Conservation (phyloP, 2,797 vertebrate species). For the Brotogeris chrysoptera region DNA sequence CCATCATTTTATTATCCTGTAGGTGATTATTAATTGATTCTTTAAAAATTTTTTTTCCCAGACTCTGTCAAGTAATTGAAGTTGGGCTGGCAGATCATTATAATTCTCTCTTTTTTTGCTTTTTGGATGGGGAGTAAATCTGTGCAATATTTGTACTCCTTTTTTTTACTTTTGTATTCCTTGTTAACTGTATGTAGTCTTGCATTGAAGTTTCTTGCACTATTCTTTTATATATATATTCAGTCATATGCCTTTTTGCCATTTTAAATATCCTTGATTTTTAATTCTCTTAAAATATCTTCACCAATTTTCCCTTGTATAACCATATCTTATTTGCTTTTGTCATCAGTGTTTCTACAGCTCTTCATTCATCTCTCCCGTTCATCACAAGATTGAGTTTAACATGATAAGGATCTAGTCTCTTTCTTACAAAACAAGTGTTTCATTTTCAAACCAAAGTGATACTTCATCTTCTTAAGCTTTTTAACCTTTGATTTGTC, state of each 20-base stretch:
- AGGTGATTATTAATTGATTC: slow-evolving; percentile 6
- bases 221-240: neutral
- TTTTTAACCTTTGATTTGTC: neutral
- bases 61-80: neutral
- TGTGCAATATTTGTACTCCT: neutral
- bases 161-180: neutral
- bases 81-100: neutral
- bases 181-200: neutral
- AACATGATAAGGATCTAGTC: neutral
- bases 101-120: neutral
- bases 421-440: neutral
- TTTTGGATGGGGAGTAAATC: neutral
- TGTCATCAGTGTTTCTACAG: neutral
- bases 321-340: neutral
- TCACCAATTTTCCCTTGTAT: neutral
- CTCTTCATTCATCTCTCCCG: neutral
- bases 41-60: neutral
- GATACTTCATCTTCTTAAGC: neutral
- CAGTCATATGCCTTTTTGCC: neutral
- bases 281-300: neutral
- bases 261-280: neutral
- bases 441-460: neutral
- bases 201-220: neutral
- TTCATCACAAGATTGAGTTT: neutral
- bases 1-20: neutral